A percentile compares a stretch with the other conserved stretches of the same genome.
Conservation (phyloP, 2,888 invertebrate species). For the Gryllus longicercus region DNA sequence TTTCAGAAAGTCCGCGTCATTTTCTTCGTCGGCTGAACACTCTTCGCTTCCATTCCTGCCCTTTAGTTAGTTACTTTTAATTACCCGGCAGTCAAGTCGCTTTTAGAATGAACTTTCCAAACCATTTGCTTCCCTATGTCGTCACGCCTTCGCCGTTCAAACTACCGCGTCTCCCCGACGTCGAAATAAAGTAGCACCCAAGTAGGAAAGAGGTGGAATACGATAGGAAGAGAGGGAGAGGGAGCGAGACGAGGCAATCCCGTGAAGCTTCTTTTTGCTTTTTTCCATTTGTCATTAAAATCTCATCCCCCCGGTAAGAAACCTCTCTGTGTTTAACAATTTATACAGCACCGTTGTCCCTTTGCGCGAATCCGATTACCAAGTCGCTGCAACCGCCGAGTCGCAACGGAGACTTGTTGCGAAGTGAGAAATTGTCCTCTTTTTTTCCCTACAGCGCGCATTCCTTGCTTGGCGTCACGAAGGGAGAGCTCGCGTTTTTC, state of each 20-base stretch:
- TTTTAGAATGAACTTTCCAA: slow-evolving; percentile 33
- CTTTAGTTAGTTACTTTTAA: slow-evolving; percentile 33
- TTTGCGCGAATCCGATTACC: slow-evolving; percentile 17
- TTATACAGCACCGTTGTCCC: neutral
- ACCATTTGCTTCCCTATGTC: slow-evolving; percentile 32
- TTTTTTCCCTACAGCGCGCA: neutral
- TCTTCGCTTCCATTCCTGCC: slow-evolving; percentile 6
- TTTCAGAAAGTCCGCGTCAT: neutral
- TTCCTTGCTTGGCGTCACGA: neutral
- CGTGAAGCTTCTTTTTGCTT: neutral
- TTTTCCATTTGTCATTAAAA: slow-evolving; percentile 17
- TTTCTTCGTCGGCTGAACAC: slow-evolving; percentile 17
- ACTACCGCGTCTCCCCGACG: neutral
- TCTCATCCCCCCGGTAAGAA: neutral
- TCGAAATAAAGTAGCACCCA: neutral
- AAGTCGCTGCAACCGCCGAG: neutral
- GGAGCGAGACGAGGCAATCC: neutral
- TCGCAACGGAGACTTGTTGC: neutral
- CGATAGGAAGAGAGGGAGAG: neutral
- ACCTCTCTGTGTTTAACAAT: neutral
- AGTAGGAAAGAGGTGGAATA: neutral
- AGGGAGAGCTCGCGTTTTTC: neutral
- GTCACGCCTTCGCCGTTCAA: neutral
- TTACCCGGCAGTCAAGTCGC: slow-evolving; percentile 28
- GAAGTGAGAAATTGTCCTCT: slow-evolving; percentile 17